Conservation (phyloP, 1,140 invertebrate species). For the Branchinecta lindahli region DNA sequence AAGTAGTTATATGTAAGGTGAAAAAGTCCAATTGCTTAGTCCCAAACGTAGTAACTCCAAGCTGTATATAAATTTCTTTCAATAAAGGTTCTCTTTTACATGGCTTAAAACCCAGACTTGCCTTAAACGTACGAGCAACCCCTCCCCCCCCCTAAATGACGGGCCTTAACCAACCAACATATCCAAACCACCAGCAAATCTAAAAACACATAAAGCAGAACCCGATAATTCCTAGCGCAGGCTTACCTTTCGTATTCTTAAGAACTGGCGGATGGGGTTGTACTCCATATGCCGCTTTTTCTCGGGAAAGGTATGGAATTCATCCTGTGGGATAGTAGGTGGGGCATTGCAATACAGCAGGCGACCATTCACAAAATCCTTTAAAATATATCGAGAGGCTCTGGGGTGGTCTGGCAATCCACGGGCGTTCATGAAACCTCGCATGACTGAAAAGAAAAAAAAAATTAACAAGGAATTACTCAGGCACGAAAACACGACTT, state of each 20-base stretch:
- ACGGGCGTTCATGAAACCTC: slow-evolving; percentile 89
- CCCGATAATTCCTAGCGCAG: too few relatives aligned
- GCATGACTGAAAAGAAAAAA: slow-evolving; percentile 46
- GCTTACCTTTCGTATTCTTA: background rate
- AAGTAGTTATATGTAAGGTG: too few relatives aligned
- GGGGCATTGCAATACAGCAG: slow-evolving; percentile 71
- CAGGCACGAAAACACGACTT: slow-evolving; percentile 9
- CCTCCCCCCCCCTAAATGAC: too few relatives aligned
- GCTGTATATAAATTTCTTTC: too few relatives aligned
- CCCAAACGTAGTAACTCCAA: too few relatives aligned
- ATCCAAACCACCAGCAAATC: too few relatives aligned
- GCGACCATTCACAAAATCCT: slow-evolving; percentile 83
- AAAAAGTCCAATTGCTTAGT: too few relatives aligned
- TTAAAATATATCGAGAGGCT: slow-evolving; percentile 71
- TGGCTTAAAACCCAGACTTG: too few relatives aligned
- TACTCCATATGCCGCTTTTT: slow-evolving; percentile 24
- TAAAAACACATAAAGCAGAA: too few relatives aligned
- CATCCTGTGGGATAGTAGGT: slow-evolving; percentile 47
- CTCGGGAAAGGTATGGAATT: slow-evolving; percentile 46
- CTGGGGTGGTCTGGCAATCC: slow-evolving; percentile 84
- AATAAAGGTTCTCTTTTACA: too few relatives aligned
- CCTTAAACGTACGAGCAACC: too few relatives aligned
- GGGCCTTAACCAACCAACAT: too few relatives aligned
- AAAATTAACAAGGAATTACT: slow-evolving; percentile 19
- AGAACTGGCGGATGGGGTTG: background rate